A percentile compares a stretch with the other conserved stretches of the same genome.
Evolutionary conservation across 2,888 invertebrate genomes (phyloP).

Genomic region (Ophraella communa): DNA sequence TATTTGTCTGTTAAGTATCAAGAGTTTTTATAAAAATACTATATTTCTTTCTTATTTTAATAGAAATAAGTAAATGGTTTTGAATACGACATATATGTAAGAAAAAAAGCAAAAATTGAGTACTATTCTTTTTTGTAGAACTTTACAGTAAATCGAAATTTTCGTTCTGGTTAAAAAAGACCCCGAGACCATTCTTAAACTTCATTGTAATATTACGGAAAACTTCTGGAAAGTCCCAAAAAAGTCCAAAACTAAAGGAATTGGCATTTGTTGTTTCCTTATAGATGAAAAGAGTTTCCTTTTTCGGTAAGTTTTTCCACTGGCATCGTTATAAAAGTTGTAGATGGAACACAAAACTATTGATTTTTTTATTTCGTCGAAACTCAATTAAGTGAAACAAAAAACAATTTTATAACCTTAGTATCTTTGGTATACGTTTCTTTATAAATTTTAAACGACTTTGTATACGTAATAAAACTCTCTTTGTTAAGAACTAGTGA

Average conservation of each 20-base stretch:
- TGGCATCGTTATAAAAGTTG: conserved; percentile 3
- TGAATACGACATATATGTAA: too few relatives aligned
- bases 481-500: too few relatives aligned
- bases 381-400: not conserved
- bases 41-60: too few relatives aligned
- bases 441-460: too few relatives aligned
- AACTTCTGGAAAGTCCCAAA: not conserved
- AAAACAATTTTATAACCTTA: too few relatives aligned
- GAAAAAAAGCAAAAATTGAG: not conserved
- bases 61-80: too few relatives aligned
- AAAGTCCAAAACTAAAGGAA: conserved; percentile 6
- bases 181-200: conserved; percentile 9
- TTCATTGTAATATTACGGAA: conserved; percentile 7
- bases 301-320: not conserved
- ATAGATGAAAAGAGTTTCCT: conserved; percentile 13
- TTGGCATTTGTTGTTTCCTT: conserved; percentile 21
- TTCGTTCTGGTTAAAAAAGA: conserved; percentile 3
- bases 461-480: too few relatives aligned
- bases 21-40: too few relatives aligned
- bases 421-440: too few relatives aligned
- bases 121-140: not conserved
- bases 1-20: too few relatives aligned
- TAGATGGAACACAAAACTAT: not conserved
- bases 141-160: conserved; percentile 5
- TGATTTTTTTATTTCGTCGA: not conserved